Evolutionary conservation across 1,140 invertebrate species (phyloP).

Genomic region (Bombus superbus): DNA sequence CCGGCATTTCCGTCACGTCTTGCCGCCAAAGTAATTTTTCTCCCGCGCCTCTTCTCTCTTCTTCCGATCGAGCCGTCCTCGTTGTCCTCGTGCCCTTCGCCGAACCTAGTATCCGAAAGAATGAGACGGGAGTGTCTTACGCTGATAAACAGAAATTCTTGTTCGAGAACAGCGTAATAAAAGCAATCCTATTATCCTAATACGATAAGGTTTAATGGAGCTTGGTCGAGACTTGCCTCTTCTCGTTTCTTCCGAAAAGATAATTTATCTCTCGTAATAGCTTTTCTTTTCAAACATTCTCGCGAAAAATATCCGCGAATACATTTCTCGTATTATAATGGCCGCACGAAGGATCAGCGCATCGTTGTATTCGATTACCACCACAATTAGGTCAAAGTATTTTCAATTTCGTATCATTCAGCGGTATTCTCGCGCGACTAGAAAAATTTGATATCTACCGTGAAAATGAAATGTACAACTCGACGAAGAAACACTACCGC

Average conservation of each 20-base stretch:
- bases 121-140: constrained; percentile 65
- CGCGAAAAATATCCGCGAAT: neutral
- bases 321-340: too few relatives aligned
- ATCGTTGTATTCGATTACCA: too few relatives aligned
- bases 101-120: constrained; percentile 38
- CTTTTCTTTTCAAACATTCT: neutral
- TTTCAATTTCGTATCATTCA: neutral
- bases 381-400: too few relatives aligned
- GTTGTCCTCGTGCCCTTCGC: constrained; percentile 27
- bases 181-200: constrained; percentile 71
- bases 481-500: neutral
- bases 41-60: neutral
- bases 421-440: neutral
- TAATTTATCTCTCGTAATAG: neutral
- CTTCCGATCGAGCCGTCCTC: neutral
- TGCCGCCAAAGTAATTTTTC: constrained; percentile 69
- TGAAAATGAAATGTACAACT: neutral
- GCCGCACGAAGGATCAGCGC: too few relatives aligned
- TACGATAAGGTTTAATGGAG: constrained; percentile 67
- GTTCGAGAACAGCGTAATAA: constrained; percentile 66
- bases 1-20: constrained; percentile 68
- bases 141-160: constrained; percentile 73
- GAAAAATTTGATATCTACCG: neutral
- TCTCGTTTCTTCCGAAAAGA: neutral
- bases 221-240: constrained; percentile 28